Percentiles rank a stretch among this genome's conserved stretches.
Evolutionary conservation across 1,140 invertebrate genomes (phyloP).

Genomic region (Tigriopus japonicus): DNA sequence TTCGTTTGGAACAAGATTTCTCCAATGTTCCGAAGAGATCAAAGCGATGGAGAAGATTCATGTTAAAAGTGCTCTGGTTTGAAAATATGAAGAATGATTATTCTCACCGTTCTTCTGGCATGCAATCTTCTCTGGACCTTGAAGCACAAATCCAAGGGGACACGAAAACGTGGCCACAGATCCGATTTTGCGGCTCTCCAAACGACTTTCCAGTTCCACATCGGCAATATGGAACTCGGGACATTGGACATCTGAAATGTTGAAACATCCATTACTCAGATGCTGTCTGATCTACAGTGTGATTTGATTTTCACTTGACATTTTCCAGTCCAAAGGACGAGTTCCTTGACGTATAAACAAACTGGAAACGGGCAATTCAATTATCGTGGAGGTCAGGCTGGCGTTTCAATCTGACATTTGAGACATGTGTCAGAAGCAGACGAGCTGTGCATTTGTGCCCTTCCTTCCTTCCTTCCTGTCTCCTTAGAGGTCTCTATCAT

Average conservation of each 20-base stretch:
- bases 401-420: too few species aligned
- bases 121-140: background rate
- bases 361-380: too few species aligned
- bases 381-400: too few species aligned
- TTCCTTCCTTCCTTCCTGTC: too few species aligned
- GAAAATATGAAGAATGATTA: conserved; percentile 10
- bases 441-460: too few species aligned
- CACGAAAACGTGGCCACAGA: conserved; percentile 13
- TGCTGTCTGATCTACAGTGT: too few species aligned
- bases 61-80: background rate
- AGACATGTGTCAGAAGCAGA: too few species aligned
- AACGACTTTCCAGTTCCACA: conserved; percentile 6
- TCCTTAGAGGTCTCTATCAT: too few species aligned
- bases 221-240: conserved; percentile 9
- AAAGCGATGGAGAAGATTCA: background rate
- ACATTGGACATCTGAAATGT: conserved; percentile 7
- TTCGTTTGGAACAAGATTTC: background rate
- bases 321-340: too few species aligned
- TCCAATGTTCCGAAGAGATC: background rate
- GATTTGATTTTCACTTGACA: too few species aligned
- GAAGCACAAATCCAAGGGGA: conserved; percentile 12
- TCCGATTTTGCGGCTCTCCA: conserved; percentile 3
- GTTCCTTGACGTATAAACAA: too few species aligned
- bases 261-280: too few species aligned
- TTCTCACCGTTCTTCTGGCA: background rate